These are phyloP conservation scores for Procambarus virginalis DNA, from an alignment of 1,140 invertebrate species.

Conservation along the genomic window DNA sequence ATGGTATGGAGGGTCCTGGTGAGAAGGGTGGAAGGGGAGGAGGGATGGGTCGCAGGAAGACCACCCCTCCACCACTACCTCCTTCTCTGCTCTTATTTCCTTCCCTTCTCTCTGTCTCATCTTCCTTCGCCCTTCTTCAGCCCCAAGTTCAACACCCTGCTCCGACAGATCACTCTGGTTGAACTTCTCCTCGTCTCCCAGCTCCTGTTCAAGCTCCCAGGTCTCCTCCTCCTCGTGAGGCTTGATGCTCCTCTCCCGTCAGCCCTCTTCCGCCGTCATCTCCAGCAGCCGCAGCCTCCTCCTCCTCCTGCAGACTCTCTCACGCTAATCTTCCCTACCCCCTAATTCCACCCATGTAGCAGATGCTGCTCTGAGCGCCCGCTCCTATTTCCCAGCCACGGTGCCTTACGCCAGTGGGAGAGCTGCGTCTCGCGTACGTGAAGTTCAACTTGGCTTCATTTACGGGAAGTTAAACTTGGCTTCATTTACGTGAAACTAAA, in stretches of 20 bases:
- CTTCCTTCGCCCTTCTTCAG: neutral
- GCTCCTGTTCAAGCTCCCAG: too few relatives aligned
- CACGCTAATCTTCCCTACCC: neutral
- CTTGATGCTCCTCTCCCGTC: neutral
- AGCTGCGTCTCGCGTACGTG: too few relatives aligned
- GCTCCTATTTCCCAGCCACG: too few relatives aligned
- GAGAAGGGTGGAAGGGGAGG: too few relatives aligned
- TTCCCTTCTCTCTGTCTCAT: neutral
- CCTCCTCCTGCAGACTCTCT: neutral
- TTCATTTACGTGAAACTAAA: too few relatives aligned
- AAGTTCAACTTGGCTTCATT: too few relatives aligned
- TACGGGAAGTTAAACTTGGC: too few relatives aligned
- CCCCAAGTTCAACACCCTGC: neutral
- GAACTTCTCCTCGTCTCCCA: neutral
- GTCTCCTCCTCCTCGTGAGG: neutral
- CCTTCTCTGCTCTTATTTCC: neutral
- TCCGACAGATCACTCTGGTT: neutral
- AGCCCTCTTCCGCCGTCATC: neutral
- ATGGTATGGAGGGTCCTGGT: constrained; percentile 10
- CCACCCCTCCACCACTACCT: neutral
- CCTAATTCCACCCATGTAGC: too few relatives aligned
- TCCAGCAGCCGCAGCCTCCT: neutral
- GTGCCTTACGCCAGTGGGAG: too few relatives aligned
- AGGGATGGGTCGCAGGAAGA: too few relatives aligned
- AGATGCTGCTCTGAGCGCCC: too few relatives aligned